Base-by-base conservation (phyloP, 1,140 invertebrate species). In the Spodoptera frugiperda region DNA sequence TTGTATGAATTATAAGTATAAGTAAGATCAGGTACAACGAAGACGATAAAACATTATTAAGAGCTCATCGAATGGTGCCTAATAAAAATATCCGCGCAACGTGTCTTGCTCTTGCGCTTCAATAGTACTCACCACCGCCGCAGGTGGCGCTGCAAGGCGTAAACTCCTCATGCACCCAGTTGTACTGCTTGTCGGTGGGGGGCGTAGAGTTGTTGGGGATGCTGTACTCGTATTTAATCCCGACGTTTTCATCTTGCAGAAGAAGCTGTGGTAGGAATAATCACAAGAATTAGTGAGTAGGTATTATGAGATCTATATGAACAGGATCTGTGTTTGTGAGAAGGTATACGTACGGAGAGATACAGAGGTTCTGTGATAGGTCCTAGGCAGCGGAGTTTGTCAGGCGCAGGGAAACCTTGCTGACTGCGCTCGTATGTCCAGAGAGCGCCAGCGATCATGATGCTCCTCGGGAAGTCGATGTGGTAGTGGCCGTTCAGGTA, bases 401-500 rank as follows among this genome's bases (percentile, higher is more conserved):
- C 98, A 0, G 97, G 97, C 1, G 97, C 96, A 3, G 96, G 96
- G 85, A 98, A 97, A 14, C 96, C 96, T 89, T 97, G 96, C 4
- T 97, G 96, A 86, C 96, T 96, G 70, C 98, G 95, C 82, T 97
- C 96, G 90, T 99, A 99, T 88, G 97, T 96, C 95, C 99, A 99
- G 83, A 96, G 96, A 1, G 96, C 96, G 5, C 98, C 98, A 14
- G 97, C 97, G 83, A 98, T 97, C 70, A 95, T 94, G 76, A 98
- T 93, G 33, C 96, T 96, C 63, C 96, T 95, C 0, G 98, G 98
- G 90, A 97, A 98, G 91, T 98, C 98, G 87, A 99, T 99, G 85
- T 96, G 96, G 96, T 98, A 99, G 88, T 99, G 97, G 5, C 98
- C 98, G 91, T 99, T 99, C 15, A 99, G 94, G 89, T 98, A 99